Base-by-base conservation (phyloP, 2,888 invertebrate genomes). In the Mythimna loreyi region DNA sequence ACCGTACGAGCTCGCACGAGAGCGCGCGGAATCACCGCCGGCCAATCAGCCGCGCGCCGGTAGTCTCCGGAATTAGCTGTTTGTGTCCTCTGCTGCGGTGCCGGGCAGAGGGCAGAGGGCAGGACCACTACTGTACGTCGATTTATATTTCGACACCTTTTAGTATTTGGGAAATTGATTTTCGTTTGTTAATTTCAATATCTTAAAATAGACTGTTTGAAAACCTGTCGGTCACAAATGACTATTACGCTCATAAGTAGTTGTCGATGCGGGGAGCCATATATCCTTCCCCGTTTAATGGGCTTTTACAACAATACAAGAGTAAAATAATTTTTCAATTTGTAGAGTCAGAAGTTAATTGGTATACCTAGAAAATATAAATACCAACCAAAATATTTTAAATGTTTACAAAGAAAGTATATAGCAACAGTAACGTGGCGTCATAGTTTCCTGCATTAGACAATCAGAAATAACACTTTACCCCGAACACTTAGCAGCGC, bases 11-110 rank as follows among this genome's bases (percentile, higher is more conserved):
- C 11, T 45, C 52, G 28, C 43, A 72, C 50, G 21, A 43, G 25
- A 4, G 36, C 43, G 67, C 33, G 21, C 28, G 45, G 67, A n/a
- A 40, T 67, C 75, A 23, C 9, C 53, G 75, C 55, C 21, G 56
- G 49, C 67, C 61, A 79, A 75, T 75, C 72, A 79, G 30, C 68
- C 66, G 61, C 52, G 53, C 30, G 36, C 70, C 58, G 49, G 55
- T 52, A 56, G 52, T 47, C 43, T 8, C 50, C 7, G 43, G 58
- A 57, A 69, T 81, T 67, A 72, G 72, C 65, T 64, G 74, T 56
- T 59, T 56, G 56, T 50, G 52, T 50, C 40, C 30, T 36, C n/a
- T 11, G 40, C 47, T 52, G 57, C 50, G 62, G 43, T 28, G 50
- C 30, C 33, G 28, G 16, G 36, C 30, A 36, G 13, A 36, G 36